phyloP scores from a whole-genome alignment of 2,888 invertebrate species.

The Ctena decussata region DNA sequence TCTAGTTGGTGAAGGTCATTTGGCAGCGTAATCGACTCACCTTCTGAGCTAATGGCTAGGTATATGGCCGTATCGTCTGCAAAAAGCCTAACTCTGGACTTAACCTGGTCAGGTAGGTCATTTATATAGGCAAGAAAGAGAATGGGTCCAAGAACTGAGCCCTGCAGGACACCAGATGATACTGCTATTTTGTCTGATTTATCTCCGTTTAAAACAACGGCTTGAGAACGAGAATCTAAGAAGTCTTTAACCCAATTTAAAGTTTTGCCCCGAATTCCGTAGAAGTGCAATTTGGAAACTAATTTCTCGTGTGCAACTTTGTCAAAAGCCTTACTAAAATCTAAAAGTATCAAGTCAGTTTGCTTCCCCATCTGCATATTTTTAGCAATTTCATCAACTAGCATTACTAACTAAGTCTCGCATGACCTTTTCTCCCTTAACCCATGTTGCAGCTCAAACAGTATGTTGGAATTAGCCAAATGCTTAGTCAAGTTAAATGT shows the following conservation, averaged over 20 bases:
- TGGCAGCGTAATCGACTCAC: background rate
- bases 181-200: slow-evolving; percentile 3
- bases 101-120: background rate
- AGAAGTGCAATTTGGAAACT: background rate
- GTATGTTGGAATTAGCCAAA: background rate
- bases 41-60: background rate
- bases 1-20: too few species aligned
- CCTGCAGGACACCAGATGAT: slow-evolving; percentile 2
- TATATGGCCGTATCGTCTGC: background rate
- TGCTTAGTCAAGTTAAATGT: background rate
- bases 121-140: too few species aligned
- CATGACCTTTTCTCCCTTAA: background rate
- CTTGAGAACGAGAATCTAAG: background rate
- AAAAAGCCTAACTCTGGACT: background rate
- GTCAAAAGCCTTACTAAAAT: slow-evolving; percentile 6
- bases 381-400: background rate
- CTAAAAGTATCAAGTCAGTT: slow-evolving; percentile 2
- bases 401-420: slow-evolving; percentile 5
- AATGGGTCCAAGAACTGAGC: too few species aligned
- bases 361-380: background rate
- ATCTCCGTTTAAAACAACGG: too few species aligned
- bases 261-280: background rate
- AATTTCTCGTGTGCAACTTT: too few species aligned
- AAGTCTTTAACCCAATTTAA: background rate
- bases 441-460: slow-evolving; percentile 3